Evolutionary conservation across 2,113 vertebrate species (phyloP).

Genomic region (Epinephelus fuscoguttatus): DNA sequence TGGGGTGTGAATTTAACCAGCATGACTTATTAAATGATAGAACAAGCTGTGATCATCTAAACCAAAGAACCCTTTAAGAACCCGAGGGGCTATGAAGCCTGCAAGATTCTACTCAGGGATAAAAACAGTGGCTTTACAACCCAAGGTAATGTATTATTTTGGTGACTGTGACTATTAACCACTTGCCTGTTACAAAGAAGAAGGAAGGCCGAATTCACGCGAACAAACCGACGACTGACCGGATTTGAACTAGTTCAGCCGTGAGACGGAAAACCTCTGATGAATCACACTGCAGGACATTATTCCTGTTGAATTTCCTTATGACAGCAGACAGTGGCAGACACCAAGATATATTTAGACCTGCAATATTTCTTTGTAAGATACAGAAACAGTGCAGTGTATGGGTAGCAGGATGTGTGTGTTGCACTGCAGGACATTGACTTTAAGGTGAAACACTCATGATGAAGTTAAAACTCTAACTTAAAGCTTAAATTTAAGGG

Average conservation of each 20-base stretch:
- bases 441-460: neutral
- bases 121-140: too few species aligned
- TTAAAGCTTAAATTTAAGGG: neutral
- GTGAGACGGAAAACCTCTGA: conserved; percentile 10
- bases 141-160: too few species aligned
- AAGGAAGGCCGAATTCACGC: neutral
- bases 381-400: neutral
- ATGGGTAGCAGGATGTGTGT: too few species aligned
- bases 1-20: neutral
- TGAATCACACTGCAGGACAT: neutral
- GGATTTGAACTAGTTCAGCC: neutral
- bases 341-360: neutral
- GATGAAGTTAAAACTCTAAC: neutral
- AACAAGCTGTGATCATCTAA: neutral
- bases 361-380: neutral
- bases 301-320: neutral
- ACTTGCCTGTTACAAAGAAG: neutral
- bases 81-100: neutral
- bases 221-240: neutral
- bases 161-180: too few species aligned
- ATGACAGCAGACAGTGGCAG: neutral
- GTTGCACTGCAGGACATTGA: neutral
- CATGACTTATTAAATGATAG: neutral
- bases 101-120: too few species aligned
- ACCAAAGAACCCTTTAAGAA: neutral